Base-by-base conservation (phyloP, 2,797 vertebrate species). In the Enteromius argenteus region DNA sequence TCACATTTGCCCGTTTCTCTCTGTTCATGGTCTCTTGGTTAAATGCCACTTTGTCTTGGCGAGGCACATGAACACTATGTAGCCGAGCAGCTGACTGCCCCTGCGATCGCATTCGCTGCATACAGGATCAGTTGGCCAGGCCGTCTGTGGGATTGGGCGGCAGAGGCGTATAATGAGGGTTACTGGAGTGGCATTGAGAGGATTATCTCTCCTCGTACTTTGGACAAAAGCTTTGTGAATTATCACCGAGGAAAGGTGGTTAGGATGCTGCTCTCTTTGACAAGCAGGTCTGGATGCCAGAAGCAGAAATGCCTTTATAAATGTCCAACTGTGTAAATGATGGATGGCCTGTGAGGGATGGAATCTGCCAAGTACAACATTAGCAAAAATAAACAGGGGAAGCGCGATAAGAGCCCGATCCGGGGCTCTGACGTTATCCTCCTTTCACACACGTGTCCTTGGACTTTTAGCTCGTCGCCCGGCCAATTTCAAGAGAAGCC, bases 311-410 rank as follows among this genome's bases (percentile, higher is more conserved):
- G 69, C 76, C 71, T 42, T 74, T 67, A 68, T 66, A 49, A 85
- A 87, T 39, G 42, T 73, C 83, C 67, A 82, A 85, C 80, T 80
- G 84, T 84, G 85, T 86, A 86, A 86, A 85, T 85, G 79, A 85
- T 82, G 69, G 62, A 79, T 64, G 75, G 84, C 49, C 80, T 64
- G 79, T 60, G 32, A 74, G 44, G 49, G 56, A 74, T 27, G 44
- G 60, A 51, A 62, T 66, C 86, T 69, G 80, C 79, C 83, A 86
- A 86, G 68, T 86, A 83, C 80, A 85, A 87, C 84, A 87, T 85
- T 83, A 80, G 84, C 86, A 68, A 83, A 85, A 85, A 82, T 87
- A 85, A 87, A 87, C 68, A 87, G 77, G 64, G 80, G 62, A 62
- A 76, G 80, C 0, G 75, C 9, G 80, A 84, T 84, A 80, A 79